These are phyloP conservation scores for Muntiacus reevesi DNA, from an alignment of 2,113 vertebrate species.

Conservation along the genomic window DNA sequence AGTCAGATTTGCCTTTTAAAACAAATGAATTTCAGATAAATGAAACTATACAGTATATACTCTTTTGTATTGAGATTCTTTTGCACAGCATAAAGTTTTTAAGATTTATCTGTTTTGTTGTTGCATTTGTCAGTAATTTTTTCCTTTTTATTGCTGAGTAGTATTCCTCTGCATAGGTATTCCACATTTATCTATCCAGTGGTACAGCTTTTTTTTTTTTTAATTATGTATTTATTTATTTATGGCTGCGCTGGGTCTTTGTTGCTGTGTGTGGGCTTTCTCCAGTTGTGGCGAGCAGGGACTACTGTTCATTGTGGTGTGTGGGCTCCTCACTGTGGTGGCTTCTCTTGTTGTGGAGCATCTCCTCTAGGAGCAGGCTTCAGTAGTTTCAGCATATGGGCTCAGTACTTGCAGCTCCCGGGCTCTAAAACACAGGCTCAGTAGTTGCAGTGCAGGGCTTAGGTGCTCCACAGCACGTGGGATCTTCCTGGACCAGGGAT, in stretches of 20 bases:
- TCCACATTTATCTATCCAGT: background rate
- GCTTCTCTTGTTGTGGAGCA: background rate
- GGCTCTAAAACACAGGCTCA: background rate
- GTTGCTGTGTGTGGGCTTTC: background rate
- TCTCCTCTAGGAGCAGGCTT: background rate
- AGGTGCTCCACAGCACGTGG: background rate
- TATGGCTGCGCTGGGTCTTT: background rate
- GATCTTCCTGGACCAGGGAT: background rate
- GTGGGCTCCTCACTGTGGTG: background rate
- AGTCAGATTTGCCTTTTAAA: background rate
- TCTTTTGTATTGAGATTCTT: background rate
- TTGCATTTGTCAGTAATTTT: background rate
- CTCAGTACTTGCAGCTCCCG: background rate
- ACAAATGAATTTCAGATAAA: background rate
- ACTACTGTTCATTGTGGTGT: background rate
- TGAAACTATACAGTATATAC: background rate
- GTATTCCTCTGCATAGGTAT: background rate
- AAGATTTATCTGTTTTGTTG: background rate
- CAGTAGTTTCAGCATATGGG: background rate
- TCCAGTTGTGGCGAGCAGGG: background rate
- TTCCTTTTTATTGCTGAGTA: background rate
- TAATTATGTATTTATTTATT: background rate
- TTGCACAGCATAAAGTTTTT: background rate
- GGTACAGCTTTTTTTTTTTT: background rate
- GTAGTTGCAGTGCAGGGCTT: background rate